phyloP scores from a whole-genome alignment of 2,797 vertebrate genomes.

The Pipistrellus pygmaeus region DNA sequence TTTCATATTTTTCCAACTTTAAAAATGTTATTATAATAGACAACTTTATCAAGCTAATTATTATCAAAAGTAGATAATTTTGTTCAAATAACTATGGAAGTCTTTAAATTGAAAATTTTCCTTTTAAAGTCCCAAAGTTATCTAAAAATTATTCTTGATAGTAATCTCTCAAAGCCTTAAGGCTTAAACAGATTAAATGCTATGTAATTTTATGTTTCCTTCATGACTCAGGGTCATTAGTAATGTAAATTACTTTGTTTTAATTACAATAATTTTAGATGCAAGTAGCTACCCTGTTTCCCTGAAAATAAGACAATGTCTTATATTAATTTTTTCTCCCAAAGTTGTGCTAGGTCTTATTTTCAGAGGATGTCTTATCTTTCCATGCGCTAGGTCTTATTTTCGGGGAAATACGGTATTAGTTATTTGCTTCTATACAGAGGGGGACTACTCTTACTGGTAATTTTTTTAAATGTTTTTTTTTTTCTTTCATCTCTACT shows the following conservation, averaged over 20 bases:
- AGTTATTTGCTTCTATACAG: constrained; percentile 22
- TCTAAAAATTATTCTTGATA: constrained; percentile 63
- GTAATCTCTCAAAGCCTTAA: constrained; percentile 17
- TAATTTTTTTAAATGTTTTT: background rate
- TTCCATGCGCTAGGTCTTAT: no score
- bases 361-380: no score
- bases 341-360: no score
- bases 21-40: constrained; percentile 5
- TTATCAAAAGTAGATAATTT: constrained; percentile 12
- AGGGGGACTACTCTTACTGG: background rate
- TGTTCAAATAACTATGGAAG: constrained; percentile 51
- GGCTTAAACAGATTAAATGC: constrained; percentile 12
- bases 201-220: constrained; percentile 59
- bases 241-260: constrained; percentile 67
- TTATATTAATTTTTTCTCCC: no score
- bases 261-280: constrained; percentile 68
- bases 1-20: constrained; percentile 28
- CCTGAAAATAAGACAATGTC: no score
- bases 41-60: constrained; percentile 48
- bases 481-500: background rate
- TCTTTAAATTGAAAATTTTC: constrained; percentile 54
- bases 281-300: background rate
- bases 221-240: constrained; percentile 51
- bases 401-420: background rate
- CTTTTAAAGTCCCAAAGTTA: constrained; percentile 60